Evolutionary conservation across 2,888 invertebrate genomes (phyloP), one percentile per base, ranked within the genome.

Genomic region (Deroplatys truncata): DNA sequence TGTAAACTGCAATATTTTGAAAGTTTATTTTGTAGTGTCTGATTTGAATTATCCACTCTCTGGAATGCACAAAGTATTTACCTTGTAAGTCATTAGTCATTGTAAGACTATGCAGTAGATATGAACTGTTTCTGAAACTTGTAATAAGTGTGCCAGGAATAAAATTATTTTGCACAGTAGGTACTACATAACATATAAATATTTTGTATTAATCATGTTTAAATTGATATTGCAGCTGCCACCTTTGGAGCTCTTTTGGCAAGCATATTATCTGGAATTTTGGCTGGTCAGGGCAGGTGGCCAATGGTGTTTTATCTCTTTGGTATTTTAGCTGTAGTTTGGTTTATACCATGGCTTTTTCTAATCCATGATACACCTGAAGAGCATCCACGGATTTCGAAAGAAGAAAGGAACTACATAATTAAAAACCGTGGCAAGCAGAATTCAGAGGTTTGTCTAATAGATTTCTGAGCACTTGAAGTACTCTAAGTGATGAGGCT

Each of bases 201-300:
- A 16, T 16, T 16, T 56, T 20, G 3, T 56, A 56, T 4, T 56
- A 4, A 56, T 16, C 1, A 16, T 20, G 7, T 16, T 72, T 20
- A 4, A 20, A 72, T 20, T 72, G 20, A 20, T 72, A 3, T 31
- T 31, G 10, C 43, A 85, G 85, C 49, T 25, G 28, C 49, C n/a
- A 43, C 25, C 1, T n/a, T 85, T n/a, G 56, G 56, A 20, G 9
- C 20, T 72, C 9, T 72, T 20, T 16, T 25, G 3, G 56, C 56
- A 72, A 72, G 56, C 25, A 72, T 20, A 16, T 25, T 72, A 72
- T 72, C 56, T 72, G 56, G 56, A 72, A 72, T 20, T 20, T 72
- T 72, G 84, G 95, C 96, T 85, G 95, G 95, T 89, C 95, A 95
- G 91, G 96, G 96, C 20, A 88, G 86, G 15, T 90, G 90, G 90